A percentile compares a stretch with the other conserved stretches of the same genome.
phyloP scores from a whole-genome alignment of 2,113 vertebrate genomes.

The Herpailurus yagouaroundi region DNA sequence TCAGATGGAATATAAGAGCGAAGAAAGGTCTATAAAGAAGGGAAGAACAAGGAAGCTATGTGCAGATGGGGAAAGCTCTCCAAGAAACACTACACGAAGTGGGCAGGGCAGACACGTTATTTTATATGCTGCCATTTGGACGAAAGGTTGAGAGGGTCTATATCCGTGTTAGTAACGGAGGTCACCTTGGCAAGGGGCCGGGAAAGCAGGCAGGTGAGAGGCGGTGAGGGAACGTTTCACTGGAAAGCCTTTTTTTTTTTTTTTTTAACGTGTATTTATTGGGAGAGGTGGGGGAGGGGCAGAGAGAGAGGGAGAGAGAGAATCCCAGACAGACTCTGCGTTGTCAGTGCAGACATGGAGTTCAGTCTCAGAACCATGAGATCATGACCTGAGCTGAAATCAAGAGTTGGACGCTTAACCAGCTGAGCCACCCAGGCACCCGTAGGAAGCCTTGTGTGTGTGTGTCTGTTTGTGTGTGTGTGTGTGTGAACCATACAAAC shows the following conservation, averaged over 20 bases:
- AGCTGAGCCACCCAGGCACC: too few relatives aligned
- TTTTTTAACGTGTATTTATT: too few relatives aligned
- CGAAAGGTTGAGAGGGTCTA: not conserved
- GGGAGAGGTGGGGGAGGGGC: too few relatives aligned
- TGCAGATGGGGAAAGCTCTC: not conserved
- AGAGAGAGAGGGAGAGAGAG: too few relatives aligned
- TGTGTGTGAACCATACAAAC: not conserved
- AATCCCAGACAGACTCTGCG: too few relatives aligned
- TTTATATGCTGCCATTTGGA: not conserved
- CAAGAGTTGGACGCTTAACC: too few relatives aligned
- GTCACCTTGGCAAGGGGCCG: not conserved
- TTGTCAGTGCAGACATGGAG: too few relatives aligned
- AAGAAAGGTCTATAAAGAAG: not conserved
- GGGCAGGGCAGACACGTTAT: not conserved
- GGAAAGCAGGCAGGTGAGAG: not conserved
- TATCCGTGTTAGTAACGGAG: not conserved
- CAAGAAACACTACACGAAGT: not conserved
- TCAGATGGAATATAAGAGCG: too few relatives aligned
- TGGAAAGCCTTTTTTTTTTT: not conserved
- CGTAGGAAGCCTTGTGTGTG: too few relatives aligned
- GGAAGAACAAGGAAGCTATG: not conserved
- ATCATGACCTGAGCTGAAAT: too few relatives aligned
- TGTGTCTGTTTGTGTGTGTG: too few relatives aligned
- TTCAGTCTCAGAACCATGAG: too few relatives aligned
- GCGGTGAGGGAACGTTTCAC: not conserved